Evolutionary conservation across 1,140 invertebrate species (phyloP), one percentile per base, ranked within the genome.

Genomic region (Marisa cornuarietis): DNA sequence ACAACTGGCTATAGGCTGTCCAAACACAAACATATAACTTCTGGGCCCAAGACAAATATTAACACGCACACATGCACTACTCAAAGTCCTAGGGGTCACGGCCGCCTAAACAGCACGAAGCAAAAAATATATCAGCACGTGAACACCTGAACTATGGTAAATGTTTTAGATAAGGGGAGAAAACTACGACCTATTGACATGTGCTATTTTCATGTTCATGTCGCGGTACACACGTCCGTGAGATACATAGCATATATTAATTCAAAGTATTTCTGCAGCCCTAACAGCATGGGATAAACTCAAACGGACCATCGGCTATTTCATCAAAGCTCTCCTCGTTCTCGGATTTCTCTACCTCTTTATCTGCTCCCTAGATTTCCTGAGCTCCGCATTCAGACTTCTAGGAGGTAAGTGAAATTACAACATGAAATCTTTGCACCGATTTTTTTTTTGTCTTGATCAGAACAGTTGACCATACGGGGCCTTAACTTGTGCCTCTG

Each of bases 311-410:
- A 49, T 75, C n/a, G 54, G 68, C n/a, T 80, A 79, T 20, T 24
- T 80, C 9, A 49, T 83, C 7, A 85, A 91, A 83, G 11, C 90
- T 4, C 22, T 90, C 1, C 77, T 85, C 0, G 89, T 93, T 0
- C 13, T 93, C 0, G 79, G 76, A 4, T 87, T 92, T 11, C 89
- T 94, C 7, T 94, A 93, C 87, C 83, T 93, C 62, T 94, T 94
- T 87, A 92, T 94, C 79, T 94, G 93, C 82, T 93, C 93, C 7
- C 87, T 94, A 82, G 93, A 93, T 78, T 90, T 93, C 42, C 89
- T 94, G 31, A 93, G 93, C 68, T 90, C 91, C 5, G 91, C 93
- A 14, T 94, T 94, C 84, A 89, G 91, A 68, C 88, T 94, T 9
- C 83, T 94, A 24, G 93, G 93, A 54, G 93, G 93, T 88, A 84